Conservation (phyloP, 1,140 invertebrate genomes). For the Thaumatotibia leucotreta region DNA sequence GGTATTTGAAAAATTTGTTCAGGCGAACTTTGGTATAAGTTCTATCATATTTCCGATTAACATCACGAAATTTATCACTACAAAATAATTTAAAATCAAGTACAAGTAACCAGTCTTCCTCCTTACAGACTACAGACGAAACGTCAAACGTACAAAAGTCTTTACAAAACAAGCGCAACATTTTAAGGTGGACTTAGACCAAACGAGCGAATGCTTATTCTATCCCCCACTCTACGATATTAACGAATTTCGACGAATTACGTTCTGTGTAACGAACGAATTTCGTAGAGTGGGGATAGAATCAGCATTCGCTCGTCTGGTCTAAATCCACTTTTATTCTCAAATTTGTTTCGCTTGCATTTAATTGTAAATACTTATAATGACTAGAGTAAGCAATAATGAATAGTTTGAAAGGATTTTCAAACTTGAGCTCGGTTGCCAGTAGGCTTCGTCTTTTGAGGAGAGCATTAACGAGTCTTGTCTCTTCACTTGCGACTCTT, state of each 20-base stretch:
- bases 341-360: background rate
- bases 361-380: constrained; percentile 20
- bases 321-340: no score
- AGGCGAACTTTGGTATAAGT: no score
- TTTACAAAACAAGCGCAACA: constrained; percentile 1
- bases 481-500: constrained; percentile 42
- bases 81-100: constrained; percentile 53
- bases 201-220: no score
- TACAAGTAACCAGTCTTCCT: constrained; percentile 58
- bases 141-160: constrained; percentile 12
- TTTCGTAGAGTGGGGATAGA: no score
- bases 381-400: constrained; percentile 35
- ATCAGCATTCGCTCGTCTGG: no score
- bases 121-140: constrained; percentile 33
- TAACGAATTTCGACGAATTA: no score
- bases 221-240: no score
- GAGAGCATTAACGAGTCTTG: constrained; percentile 67
- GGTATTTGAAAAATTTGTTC: no score
- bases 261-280: no score
- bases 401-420: constrained; percentile 34
- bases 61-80: constrained; percentile 18
- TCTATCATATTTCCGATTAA: background rate
- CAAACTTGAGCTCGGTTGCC: constrained; percentile 44
- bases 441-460: constrained; percentile 61
- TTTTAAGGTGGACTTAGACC: no score